Conservation (phyloP, 2,797 vertebrate species). For the Lacerta viridis region DNA sequence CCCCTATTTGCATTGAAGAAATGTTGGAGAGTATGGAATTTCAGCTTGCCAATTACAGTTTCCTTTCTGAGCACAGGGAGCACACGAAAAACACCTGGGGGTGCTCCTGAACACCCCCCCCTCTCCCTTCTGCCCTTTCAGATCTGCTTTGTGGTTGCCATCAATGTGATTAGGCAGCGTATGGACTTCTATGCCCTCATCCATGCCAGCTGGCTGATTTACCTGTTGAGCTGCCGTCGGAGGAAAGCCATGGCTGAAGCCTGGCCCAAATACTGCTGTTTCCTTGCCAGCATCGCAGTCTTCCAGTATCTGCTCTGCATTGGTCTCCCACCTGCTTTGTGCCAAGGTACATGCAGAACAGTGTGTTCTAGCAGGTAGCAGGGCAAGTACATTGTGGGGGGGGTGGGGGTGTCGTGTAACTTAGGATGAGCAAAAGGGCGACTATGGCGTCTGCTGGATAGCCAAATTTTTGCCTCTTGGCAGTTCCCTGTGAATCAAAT, state of each 20-base stretch:
- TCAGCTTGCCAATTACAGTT: no score
- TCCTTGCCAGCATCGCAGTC: constrained; percentile 81
- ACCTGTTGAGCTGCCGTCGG: constrained; percentile 76
- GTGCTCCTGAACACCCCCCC: no score
- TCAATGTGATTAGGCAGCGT: constrained; percentile 82
- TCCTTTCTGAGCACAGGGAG: no score
- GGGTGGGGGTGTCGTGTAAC: not conserved
- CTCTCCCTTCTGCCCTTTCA: constrained; percentile 36
- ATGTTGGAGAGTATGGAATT: no score
- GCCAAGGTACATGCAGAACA: constrained; percentile 75
- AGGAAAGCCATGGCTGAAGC: constrained; percentile 86
- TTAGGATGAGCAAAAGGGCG: not conserved
- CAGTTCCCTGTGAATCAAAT: not conserved
- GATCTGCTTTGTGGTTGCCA: constrained; percentile 82
- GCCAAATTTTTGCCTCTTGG: not conserved
- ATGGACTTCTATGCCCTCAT: constrained; percentile 85
- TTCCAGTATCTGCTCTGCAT: constrained; percentile 86
- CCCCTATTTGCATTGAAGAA: no score
- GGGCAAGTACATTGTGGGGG: not conserved
- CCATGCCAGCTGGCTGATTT: constrained; percentile 80
- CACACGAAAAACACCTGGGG: no score
- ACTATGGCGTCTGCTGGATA: not conserved
- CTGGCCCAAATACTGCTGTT: constrained; percentile 86
- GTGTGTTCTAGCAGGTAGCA: not conserved
- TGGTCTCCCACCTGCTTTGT: constrained; percentile 83